Base-by-base conservation (phyloP, 2,797 vertebrate species). In the Aulostomus chinensis region DNA sequence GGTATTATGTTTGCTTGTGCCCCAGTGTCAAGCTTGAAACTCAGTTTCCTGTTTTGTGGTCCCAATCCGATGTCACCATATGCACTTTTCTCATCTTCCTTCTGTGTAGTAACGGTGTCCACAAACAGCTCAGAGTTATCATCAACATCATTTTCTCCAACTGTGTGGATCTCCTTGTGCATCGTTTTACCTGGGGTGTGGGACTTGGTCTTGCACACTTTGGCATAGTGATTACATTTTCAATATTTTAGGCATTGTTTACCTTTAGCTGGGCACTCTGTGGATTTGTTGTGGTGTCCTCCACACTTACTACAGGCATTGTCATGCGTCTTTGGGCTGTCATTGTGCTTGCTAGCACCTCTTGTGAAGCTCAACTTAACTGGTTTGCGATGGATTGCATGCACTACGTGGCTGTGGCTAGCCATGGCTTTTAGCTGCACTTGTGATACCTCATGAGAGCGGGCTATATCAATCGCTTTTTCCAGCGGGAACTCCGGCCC, bases 381-480 rank as follows among this genome's bases (percentile, higher is more conserved):
- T 3, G 5, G 4, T 12, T 9, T 41, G 24, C 14, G 4, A 13
- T 16, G 8, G 10, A 41, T 1, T 5, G 39, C 24, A 11, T 41
- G 39, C 24, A 41, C 24, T 28, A 16, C 13, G 2, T 41, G 39
- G 9, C 12, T 10, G 52, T 53, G 7, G 12, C 10, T 45, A 16
- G n/a, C 53, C 39, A 59, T 43, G 4, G 24, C 9, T 9, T 11
- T 45, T n/a, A 54, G 15, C n/a, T 60, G 63, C 1, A 11, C 3
- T 2, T 60, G 28, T 7, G 50, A 14, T 24, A 38, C n/a, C 13
- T 46, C 16, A 7, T 50, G 5, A 1, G 10, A 51, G 4, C 22
- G 9, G 9, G 43, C 55, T n/a, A 45, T 50, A 11, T 57, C 18
- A 2, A 38, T 32, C 3, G 60, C 38, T 10, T 50, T 67, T 1